These are phyloP conservation scores for Dinothrombium tinctorium DNA, from an alignment of 1,140 invertebrate genomes.

Conservation along the genomic window DNA sequence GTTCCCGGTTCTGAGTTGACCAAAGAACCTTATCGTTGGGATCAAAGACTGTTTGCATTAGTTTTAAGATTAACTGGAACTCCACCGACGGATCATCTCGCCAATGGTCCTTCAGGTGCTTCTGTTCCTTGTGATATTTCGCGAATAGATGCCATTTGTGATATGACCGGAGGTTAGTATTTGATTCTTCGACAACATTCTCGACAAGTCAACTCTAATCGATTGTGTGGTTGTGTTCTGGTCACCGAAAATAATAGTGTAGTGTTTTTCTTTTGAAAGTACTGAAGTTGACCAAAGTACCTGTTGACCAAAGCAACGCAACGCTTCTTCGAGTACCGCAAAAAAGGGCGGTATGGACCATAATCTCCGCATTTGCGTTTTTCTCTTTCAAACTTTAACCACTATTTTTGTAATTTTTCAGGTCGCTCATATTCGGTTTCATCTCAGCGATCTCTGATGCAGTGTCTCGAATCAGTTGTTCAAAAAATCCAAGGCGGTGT, in stretches of 20 bases:
- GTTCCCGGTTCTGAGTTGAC: conserved; percentile 90
- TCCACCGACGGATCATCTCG: conserved; percentile 32
- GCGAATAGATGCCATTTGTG: conserved; percentile 91
- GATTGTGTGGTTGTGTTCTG: too few relatives aligned
- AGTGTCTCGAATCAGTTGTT: conserved; percentile 85
- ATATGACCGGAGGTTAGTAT: conserved; percentile 98
- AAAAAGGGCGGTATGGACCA: too few relatives aligned
- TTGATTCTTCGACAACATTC: too few relatives aligned
- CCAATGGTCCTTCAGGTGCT: conserved; percentile 32
- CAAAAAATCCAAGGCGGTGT: conserved; percentile 94
- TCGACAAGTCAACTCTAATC: too few relatives aligned
- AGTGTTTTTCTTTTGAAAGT: too few relatives aligned
- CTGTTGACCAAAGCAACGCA: too few relatives aligned
- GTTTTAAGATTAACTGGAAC: conserved; percentile 70
- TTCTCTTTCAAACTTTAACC: too few relatives aligned
- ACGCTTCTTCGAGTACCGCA: too few relatives aligned
- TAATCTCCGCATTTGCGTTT: too few relatives aligned
- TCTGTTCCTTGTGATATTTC: conserved; percentile 75
- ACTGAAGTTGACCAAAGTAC: too few relatives aligned
- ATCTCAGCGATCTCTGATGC: conserved; percentile 78
- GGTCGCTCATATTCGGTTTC: conserved; percentile 82
- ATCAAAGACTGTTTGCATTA: conserved; percentile 85
- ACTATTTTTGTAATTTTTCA: too few relatives aligned
- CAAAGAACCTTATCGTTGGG: conserved; percentile 93
- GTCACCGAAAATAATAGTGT: too few relatives aligned